Evolutionary conservation across 2,113 vertebrate genomes (phyloP).

Genomic region (Narcine bancroftii): DNA sequence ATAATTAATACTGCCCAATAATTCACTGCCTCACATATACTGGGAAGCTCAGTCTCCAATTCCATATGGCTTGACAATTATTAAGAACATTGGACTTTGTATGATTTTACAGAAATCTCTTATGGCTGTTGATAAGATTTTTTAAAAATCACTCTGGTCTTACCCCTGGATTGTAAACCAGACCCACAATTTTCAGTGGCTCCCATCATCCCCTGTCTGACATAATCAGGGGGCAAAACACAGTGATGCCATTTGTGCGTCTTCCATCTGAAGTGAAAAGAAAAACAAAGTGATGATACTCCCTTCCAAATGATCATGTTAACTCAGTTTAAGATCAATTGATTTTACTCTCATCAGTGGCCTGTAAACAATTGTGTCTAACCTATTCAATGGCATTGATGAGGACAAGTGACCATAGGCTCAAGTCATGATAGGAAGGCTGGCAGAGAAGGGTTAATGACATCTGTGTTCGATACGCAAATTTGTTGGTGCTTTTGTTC

Average conservation of each 20-base stretch:
- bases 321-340: neutral
- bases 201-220: constrained; percentile 58
- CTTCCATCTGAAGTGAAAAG: constrained; percentile 68
- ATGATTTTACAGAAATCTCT: neutral
- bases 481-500: no score
- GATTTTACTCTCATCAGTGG: neutral
- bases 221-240: constrained; percentile 69
- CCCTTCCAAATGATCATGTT: no score
- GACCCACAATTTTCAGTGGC: constrained; percentile 70
- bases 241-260: constrained; percentile 78
- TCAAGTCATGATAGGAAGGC: neutral
- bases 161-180: constrained; percentile 82
- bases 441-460: no score
- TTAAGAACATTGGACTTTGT: neutral
- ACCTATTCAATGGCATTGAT: neutral
- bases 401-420: neutral
- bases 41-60: neutral
- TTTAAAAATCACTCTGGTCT: constrained; percentile 42
- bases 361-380: neutral
- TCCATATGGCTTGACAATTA: neutral
- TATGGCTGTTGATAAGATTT: no score
- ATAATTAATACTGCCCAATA: no score
- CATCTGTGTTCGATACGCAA: no score
- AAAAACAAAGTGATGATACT: neutral
- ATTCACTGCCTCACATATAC: neutral